These are phyloP conservation scores for Macrochelys suwanniensis DNA, from an alignment of 2,797 vertebrate genomes.

Conservation along the genomic window DNA sequence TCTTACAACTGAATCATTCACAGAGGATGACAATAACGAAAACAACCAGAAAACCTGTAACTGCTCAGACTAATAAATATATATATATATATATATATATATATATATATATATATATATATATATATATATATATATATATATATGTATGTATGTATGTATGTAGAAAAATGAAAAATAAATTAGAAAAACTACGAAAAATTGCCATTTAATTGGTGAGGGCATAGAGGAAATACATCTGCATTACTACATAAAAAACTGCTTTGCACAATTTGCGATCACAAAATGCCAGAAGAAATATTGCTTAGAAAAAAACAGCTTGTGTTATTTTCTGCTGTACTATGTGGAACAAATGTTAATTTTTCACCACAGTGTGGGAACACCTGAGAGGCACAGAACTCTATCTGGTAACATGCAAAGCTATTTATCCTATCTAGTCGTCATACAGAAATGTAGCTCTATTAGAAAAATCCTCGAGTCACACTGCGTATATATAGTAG, in stretches of 20 bases:
- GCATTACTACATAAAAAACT: background rate
- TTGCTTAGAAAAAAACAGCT: no score
- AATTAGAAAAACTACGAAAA: background rate
- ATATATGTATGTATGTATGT: no score
- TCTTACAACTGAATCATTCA: background rate
- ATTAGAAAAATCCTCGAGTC: constrained; percentile 33
- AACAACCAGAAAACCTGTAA: background rate
- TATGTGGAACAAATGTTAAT: constrained; percentile 14
- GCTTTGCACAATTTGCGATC: background rate
- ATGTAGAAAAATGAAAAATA: background rate
- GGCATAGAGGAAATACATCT: background rate
- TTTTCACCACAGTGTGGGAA: background rate
- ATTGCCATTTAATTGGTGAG: background rate
- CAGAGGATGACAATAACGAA: background rate
- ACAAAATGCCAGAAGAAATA: constrained; percentile 6
- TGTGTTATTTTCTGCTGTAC: no score
- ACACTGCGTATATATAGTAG: background rate
- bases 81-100: background rate
- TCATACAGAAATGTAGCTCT: background rate
- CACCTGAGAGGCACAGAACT: constrained; percentile 1
- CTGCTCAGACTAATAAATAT: background rate
- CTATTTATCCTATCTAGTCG: constrained; percentile 6
- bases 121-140: background rate
- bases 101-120: background rate
- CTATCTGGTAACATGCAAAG: background rate